Percentiles rank a stretch among this genome's conserved stretches.
Conservation (phyloP, 2,113 vertebrate genomes). For the Collichthys lucidus region DNA sequence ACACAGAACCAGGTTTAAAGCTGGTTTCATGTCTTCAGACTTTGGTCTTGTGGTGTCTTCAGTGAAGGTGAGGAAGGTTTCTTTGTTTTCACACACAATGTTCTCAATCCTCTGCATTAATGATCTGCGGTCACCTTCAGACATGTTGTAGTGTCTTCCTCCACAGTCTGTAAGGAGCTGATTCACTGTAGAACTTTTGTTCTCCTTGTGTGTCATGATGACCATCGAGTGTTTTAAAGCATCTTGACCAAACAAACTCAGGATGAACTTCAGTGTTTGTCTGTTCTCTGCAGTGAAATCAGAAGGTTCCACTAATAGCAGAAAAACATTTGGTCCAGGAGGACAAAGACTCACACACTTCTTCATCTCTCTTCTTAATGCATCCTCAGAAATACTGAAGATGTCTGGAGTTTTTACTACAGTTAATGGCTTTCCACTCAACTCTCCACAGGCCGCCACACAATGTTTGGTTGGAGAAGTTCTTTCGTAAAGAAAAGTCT, state of each 20-base stretch:
- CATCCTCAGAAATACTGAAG: not conserved
- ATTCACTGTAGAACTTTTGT: rapidly evolving
- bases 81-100: not conserved
- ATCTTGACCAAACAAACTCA: slow-evolving; percentile 39
- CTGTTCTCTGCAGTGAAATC: slow-evolving; percentile 10
- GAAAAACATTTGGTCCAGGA: not conserved
- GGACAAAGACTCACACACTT: not conserved
- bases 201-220: not conserved
- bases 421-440: no score
- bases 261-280: slow-evolving; percentile 34
- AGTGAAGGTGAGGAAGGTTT: slow-evolving; percentile 26
- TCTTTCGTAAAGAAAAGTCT: not conserved
- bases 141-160: slow-evolving; percentile 18
- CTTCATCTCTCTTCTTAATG: not conserved
- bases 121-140: rapidly evolving
- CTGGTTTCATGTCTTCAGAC: not conserved
- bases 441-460: not conserved
- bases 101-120: slow-evolving; percentile 42
- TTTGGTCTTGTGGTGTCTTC: not conserved
- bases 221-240: slow-evolving; percentile 34
- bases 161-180: slow-evolving; percentile 38
- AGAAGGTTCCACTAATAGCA: slow-evolving; percentile 36
- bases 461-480: not conserved
- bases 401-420: slow-evolving; percentile 12
- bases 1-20: slow-evolving; percentile 49